These are phyloP conservation scores for Phaethon lepturus DNA, from an alignment of 2,113 vertebrate genomes.

Conservation along the genomic window DNA sequence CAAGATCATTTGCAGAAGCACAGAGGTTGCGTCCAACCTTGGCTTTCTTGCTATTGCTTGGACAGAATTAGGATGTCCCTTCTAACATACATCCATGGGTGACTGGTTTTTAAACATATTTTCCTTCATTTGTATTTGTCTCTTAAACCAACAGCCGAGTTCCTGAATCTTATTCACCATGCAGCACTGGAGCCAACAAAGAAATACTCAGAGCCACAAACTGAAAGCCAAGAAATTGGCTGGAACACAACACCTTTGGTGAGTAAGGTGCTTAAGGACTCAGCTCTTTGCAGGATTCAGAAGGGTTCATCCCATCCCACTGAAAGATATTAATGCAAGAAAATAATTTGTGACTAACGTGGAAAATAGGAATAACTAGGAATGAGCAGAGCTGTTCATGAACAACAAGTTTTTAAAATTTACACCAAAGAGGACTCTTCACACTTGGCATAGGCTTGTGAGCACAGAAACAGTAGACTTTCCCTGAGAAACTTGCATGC, in stretches of 20 bases:
- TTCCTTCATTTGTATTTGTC: neutral
- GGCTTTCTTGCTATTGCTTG: neutral
- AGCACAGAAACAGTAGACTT: neutral
- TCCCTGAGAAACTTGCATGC: neutral
- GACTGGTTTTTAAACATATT: neutral
- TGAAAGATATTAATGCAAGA: neutral
- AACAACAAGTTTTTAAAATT: neutral
- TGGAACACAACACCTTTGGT: slow-evolving; percentile 88
- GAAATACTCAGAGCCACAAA: slow-evolving; percentile 85
- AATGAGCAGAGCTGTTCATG: neutral
- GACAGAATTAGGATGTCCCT: neutral
- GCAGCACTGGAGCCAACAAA: slow-evolving; percentile 80
- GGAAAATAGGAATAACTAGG: neutral
- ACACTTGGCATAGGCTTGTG: neutral
- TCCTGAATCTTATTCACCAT: slow-evolving; percentile 80
- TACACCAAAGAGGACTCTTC: neutral
- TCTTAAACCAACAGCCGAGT: slow-evolving; percentile 72
- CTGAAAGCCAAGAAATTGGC: slow-evolving; percentile 89
- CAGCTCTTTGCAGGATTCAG: neutral
- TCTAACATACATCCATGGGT: neutral
- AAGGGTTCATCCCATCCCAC: neutral
- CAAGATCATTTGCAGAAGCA: neutral
- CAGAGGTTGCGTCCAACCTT: neutral
- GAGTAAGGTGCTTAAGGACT: slow-evolving; percentile 17
- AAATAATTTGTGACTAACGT: neutral